A percentile compares a stretch with the other conserved stretches of the same genome.
Conservation (phyloP, 2,113 vertebrate species). For the cat (Felis catus) region DNA sequence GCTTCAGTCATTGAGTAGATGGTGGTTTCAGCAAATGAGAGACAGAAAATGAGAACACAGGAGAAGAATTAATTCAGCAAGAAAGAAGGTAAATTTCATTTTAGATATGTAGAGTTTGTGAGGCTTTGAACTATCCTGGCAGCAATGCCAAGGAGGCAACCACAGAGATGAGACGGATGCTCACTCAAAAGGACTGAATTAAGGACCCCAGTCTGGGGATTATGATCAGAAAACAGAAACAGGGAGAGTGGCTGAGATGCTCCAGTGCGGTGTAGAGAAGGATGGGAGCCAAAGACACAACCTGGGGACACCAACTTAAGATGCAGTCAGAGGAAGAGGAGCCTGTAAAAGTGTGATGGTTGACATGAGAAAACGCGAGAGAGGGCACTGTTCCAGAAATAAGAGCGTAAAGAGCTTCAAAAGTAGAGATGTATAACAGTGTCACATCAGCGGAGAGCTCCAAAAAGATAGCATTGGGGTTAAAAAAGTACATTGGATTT, state of each 20-base stretch:
- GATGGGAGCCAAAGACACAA: not conserved
- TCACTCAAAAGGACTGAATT: not conserved
- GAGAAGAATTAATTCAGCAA: not conserved
- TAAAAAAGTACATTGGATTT: not conserved
- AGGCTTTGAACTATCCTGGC: not conserved
- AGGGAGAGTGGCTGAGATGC: not conserved
- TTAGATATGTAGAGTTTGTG: not conserved
- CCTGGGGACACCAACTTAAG: not conserved
- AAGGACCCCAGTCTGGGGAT: not conserved
- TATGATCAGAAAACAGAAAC: not conserved
- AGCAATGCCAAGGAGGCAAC: not conserved
- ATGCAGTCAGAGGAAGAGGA: not conserved
- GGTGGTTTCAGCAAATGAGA: not conserved
- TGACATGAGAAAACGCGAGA: not conserved
- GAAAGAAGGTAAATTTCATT: not conserved
- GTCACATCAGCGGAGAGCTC: not conserved
- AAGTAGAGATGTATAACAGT: not conserved
- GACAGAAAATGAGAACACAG: not conserved
- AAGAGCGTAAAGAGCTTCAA: not conserved
- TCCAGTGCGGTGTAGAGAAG: not conserved
- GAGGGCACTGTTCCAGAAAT: not conserved
- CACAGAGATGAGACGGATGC: not conserved
- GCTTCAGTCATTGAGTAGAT: constrained; percentile 5
- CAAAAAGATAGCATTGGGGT: not conserved
- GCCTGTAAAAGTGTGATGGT: not conserved